Percentiles rank a stretch among this genome's conserved stretches.
phyloP scores from a whole-genome alignment of 2,797 vertebrate species.

The Microctenopoma stevenorrisi region DNA sequence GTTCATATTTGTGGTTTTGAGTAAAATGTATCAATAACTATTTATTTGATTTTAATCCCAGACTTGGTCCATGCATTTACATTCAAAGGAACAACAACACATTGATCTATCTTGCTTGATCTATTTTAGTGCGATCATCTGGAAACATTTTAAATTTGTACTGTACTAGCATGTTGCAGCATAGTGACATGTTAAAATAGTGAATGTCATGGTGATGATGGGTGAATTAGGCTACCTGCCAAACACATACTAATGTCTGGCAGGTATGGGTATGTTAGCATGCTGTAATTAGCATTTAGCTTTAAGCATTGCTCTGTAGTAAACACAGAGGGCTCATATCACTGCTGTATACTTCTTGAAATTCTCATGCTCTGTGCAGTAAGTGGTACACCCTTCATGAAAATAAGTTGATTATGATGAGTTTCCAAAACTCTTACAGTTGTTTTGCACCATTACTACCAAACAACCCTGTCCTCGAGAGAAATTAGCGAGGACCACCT shows the following conservation, averaged over 20 bases:
- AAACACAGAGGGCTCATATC: neutral
- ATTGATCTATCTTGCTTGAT: too few species aligned
- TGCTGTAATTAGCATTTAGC: neutral
- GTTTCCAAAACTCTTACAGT: conserved; percentile 3
- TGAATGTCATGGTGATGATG: neutral
- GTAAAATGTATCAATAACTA: too few species aligned
- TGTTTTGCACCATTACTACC: neutral
- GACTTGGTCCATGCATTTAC: neutral
- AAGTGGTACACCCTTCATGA: neutral
- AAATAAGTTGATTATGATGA: too few species aligned
- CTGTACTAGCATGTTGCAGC: too few species aligned
- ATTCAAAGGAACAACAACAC: too few species aligned
- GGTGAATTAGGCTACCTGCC: neutral
- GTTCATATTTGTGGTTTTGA: neutral
- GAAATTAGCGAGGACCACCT: too few species aligned
- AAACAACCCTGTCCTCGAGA: conserved; percentile 32
- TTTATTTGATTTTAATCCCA: neutral
- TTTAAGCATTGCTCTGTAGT: neutral
- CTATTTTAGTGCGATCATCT: too few species aligned
- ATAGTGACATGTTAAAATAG: neutral
- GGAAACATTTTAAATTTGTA: too few species aligned
- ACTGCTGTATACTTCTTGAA: neutral
- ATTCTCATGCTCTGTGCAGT: neutral
- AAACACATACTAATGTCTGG: neutral
- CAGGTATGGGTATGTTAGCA: neutral